Percentiles rank a stretch among this genome's conserved stretches.
Evolutionary conservation across 2,888 invertebrate species (phyloP).

Genomic region (Sabatieria punctata): DNA sequence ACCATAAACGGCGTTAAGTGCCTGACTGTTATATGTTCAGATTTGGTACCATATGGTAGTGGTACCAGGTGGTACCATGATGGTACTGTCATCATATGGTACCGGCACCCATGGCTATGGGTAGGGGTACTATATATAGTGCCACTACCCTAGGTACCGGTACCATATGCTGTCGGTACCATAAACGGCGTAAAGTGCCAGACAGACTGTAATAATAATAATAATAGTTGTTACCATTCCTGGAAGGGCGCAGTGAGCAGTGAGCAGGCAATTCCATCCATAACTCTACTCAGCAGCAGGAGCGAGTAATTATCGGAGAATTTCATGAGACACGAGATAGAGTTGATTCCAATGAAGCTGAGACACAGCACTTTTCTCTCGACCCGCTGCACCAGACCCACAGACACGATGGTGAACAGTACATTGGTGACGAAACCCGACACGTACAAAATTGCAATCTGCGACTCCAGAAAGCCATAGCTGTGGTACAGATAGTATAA

Average conservation of each 20-base stretch:
- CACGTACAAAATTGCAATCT: constrained; percentile 44
- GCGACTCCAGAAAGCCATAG: constrained; percentile 42
- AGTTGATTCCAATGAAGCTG: constrained; percentile 37
- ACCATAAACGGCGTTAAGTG: too few species aligned
- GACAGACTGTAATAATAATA: too few species aligned
- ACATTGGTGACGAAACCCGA: constrained; percentile 45
- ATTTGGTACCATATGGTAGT: too few species aligned
- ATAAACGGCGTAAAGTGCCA: too few species aligned
- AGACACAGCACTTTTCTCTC: constrained; percentile 42
- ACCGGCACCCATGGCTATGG: too few species aligned
- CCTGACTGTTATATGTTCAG: too few species aligned
- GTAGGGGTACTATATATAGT: too few species aligned
- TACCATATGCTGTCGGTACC: too few species aligned
- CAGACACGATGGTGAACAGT: constrained; percentile 41
- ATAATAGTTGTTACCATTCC: too few species aligned
- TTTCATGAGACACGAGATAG: constrained; percentile 40
- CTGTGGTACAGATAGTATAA: constrained; percentile 43
- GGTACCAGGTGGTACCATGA: too few species aligned
- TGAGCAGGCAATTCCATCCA: constrained; percentile 44
- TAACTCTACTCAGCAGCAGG: constrained; percentile 39
- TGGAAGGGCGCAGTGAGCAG: constrained; percentile 45
- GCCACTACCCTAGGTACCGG: too few species aligned
- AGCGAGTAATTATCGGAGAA: constrained; percentile 37
- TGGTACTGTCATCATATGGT: too few species aligned
- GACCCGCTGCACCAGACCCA: constrained; percentile 42